Percentiles rank a stretch among this genome's conserved stretches.
Conservation (phyloP, 2,888 invertebrate species). For the Eumerus sabulonum region DNA sequence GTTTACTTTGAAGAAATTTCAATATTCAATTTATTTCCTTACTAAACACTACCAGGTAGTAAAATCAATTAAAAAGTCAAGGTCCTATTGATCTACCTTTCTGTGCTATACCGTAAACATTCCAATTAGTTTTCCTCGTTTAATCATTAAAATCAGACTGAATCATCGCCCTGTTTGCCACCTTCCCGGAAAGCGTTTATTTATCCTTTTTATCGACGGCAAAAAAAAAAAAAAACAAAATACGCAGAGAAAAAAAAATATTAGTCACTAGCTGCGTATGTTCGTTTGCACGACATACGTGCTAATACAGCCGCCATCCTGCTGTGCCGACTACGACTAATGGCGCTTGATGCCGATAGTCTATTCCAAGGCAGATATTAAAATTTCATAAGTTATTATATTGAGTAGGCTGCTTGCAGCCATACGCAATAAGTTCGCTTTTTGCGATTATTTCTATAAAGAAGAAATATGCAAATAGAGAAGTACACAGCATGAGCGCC, state of each 20-base stretch:
- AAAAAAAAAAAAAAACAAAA: conserved; percentile 31
- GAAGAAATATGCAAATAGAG: conserved; percentile 4
- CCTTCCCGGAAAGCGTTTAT: conserved; percentile 53
- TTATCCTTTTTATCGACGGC: conserved; percentile 61
- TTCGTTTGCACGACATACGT: conserved; percentile 10
- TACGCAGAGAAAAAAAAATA: neutral
- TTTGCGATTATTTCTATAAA: conserved; percentile 36
- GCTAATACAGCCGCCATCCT: conserved; percentile 27
- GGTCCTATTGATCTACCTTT: no score
- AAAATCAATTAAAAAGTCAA: no score
- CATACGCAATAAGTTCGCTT: no score
- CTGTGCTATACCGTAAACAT: no score
- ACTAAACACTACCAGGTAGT: no score
- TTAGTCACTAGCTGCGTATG: no score
- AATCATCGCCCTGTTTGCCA: neutral
- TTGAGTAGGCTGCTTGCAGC: conserved; percentile 31
- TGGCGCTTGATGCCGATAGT: conserved; percentile 41
- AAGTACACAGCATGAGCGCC: conserved; percentile 10
- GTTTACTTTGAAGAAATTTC: no score
- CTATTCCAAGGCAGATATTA: conserved; percentile 32
- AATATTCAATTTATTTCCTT: no score
- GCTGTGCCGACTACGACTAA: conserved; percentile 22
- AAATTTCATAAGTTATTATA: conserved; percentile 49
- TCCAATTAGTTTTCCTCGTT: no score
- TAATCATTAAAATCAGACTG: no score